These are phyloP conservation scores for Pentalonia nigronervosa DNA, from an alignment of 1,140 invertebrate species.

Conservation along the genomic window DNA sequence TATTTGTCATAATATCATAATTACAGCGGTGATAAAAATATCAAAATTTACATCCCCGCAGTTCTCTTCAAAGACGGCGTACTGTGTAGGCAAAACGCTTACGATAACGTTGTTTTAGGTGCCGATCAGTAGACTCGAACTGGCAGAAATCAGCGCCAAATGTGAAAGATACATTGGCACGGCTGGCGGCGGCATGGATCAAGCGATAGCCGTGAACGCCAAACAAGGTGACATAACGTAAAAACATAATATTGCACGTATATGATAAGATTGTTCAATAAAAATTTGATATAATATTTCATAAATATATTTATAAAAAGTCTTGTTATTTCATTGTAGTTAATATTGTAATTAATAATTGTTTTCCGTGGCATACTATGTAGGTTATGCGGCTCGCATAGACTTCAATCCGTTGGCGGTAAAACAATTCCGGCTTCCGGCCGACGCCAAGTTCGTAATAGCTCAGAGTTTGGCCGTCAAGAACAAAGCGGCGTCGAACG, in stretches of 20 bases:
- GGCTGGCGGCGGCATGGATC: slow-evolving; percentile 98
- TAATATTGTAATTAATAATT: background rate
- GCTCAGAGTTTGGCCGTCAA: slow-evolving; percentile 88
- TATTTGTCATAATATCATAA: background rate
- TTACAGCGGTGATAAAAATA: background rate
- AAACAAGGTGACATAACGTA: slow-evolving; percentile 72
- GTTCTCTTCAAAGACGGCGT: background rate
- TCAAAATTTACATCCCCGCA: background rate
- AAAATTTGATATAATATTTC: background rate
- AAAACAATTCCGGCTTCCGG: slow-evolving; percentile 80
- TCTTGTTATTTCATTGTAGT: background rate
- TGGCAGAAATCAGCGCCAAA: slow-evolving; percentile 86
- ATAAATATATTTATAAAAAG: background rate
- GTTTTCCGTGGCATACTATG: background rate
- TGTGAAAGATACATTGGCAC: slow-evolving; percentile 94
- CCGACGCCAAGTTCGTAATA: slow-evolving; percentile 87
- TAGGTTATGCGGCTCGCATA: slow-evolving; percentile 87
- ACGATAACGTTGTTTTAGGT: slow-evolving; percentile 62
- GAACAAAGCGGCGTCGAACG: slow-evolving; percentile 91
- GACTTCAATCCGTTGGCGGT: slow-evolving; percentile 90
- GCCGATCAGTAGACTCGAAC: slow-evolving; percentile 73
- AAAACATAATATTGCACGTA: too few relatives aligned
- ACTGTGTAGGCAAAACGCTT: background rate
- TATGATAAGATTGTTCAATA: too few relatives aligned
- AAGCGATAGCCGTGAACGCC: slow-evolving; percentile 95